A percentile compares a stretch with the other conserved stretches of the same genome.
Conservation (phyloP, 35 echinoderm and acorn worm genomes). For the Apostichopus parvimensis region DNA sequence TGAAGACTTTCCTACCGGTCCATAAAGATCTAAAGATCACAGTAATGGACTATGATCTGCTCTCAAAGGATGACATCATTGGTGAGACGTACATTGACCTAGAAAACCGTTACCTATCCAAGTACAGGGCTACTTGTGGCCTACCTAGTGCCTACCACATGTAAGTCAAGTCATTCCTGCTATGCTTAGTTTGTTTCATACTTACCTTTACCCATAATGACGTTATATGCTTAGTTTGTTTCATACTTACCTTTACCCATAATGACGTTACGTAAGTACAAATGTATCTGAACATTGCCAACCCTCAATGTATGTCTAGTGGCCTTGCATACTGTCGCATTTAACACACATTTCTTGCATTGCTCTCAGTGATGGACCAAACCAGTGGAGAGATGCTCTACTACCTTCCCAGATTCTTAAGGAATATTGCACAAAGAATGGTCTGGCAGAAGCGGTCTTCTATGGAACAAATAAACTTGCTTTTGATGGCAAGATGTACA, state of each 20-base stretch:
- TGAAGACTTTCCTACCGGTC: conserved; percentile 95
- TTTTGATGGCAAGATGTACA: conserved; percentile 98
- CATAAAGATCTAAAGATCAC: conserved; percentile 93
- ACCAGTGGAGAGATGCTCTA: conserved; percentile 90
- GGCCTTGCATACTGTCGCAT: background rate
- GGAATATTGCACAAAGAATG: conserved; percentile 84
- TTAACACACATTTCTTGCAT: background rate
- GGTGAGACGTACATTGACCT: conserved; percentile 95
- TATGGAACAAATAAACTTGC: conserved; percentile 84
- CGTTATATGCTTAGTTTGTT: no score
- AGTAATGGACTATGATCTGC: conserved; percentile 92
- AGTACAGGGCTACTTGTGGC: conserved; percentile 92
- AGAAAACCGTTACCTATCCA: conserved; percentile 91
- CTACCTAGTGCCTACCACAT: conserved; percentile 80
- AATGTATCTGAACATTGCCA: no score
- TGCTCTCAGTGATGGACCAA: conserved; percentile 79
- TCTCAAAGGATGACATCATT: conserved; percentile 98
- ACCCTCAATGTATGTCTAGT: no score
- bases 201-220: no score
- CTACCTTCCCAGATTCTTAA: conserved; percentile 81
- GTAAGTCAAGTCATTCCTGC: conserved; percentile 53
- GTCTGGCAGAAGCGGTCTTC: conserved; percentile 77
- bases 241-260: no score
- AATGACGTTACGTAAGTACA: no score
- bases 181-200: no score